phyloP scores from a whole-genome alignment of 2,797 vertebrate genomes.

The Balearica regulorum region DNA sequence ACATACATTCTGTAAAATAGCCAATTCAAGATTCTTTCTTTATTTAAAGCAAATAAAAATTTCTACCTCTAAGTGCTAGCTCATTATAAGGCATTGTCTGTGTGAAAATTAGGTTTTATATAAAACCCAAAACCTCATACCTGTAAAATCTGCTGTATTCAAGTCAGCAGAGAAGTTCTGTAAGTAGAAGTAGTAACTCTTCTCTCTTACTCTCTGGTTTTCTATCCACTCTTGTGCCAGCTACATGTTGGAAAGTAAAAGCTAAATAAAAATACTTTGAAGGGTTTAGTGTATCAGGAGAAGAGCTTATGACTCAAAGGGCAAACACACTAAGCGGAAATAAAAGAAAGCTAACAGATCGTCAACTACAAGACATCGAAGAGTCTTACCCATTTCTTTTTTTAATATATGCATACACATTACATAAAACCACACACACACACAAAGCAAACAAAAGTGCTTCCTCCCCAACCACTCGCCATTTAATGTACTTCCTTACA shows the following conservation, averaged over 20 bases:
- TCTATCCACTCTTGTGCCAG: conserved; percentile 75
- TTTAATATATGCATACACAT: neutral
- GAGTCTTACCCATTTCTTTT: neutral
- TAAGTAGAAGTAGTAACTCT: conserved; percentile 59
- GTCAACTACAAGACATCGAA: neutral
- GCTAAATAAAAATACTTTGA: conserved; percentile 8
- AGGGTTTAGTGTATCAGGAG: neutral
- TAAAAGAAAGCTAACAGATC: neutral
- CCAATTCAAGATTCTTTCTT: neutral
- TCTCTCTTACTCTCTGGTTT: conserved; percentile 55
- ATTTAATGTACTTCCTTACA: neutral
- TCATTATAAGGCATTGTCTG: neutral
- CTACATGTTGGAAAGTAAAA: conserved; percentile 55
- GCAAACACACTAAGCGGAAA: neutral
- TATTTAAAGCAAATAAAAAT: neutral
- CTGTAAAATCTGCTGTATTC: conserved; percentile 75
- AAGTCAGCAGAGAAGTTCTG: conserved; percentile 68
- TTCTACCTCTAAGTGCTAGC: neutral
- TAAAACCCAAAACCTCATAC: conserved; percentile 30
- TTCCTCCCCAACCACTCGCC: neutral
- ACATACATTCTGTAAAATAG: fast-evolving
- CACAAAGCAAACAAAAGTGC: fast-evolving
- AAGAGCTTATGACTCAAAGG: neutral
- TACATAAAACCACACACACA: neutral
- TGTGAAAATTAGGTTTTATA: neutral